Evolutionary conservation across 2,113 vertebrate species (phyloP).

Genomic region (Origma solitaria): DNA sequence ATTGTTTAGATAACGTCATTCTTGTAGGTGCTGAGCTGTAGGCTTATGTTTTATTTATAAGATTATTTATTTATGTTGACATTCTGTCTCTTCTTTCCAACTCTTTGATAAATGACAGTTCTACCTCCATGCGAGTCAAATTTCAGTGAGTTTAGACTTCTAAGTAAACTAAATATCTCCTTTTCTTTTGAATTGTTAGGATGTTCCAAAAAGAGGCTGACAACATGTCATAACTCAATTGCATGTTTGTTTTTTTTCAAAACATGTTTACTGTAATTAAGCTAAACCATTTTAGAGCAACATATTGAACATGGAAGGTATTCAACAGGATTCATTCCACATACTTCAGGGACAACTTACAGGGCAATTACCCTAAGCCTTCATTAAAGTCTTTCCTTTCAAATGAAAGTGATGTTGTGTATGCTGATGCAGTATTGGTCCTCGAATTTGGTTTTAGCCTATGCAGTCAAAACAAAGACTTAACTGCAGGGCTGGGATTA

Average conservation of each 20-base stretch:
- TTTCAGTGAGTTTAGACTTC: constrained; percentile 11
- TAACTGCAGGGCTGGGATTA: not conserved
- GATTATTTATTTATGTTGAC: constrained; percentile 59
- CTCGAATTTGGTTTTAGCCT: rapidly evolving
- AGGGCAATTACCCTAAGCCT: not conserved
- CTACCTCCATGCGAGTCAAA: not conserved
- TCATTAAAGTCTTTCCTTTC: not conserved
- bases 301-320: not conserved
- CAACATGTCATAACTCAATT: not conserved
- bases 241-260: not conserved
- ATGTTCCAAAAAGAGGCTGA: not conserved
- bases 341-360: not conserved
- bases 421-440: not conserved
- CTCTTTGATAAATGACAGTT: constrained; percentile 11
- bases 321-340: not conserved
- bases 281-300: not conserved
- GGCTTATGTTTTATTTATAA: constrained; percentile 61
- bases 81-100: constrained; percentile 54
- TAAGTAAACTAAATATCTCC: not conserved
- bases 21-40: not conserved
- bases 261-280: constrained; percentile 7
- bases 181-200: not conserved
- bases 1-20: constrained; percentile 6
- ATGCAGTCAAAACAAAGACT: not conserved
- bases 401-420: not conserved